Base-by-base conservation (phyloP, 1,140 invertebrate species). In the Drosophila sproati region DNA sequence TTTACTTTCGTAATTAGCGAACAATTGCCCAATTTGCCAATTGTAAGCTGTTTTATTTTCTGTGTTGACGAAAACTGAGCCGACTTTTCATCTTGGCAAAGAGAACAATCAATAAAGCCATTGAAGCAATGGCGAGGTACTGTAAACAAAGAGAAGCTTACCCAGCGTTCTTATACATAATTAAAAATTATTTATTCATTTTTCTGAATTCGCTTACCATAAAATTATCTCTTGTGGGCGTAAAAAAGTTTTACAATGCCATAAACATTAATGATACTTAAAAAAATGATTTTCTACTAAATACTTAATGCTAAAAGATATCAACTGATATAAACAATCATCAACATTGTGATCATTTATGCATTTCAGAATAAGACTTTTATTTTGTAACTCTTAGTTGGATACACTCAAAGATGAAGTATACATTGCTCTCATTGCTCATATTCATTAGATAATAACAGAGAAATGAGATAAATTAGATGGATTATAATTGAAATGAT, bases 21-120 rank as follows among this genome's bases (percentile, higher is more conserved):
- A 55, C 52, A 71, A 75, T 63, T 64, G 37, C 34, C 47, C 54
- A 51, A 75, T 75, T 71, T 64, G 47, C n/a, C 5, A 52, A 74
- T 41, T 62, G 61, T 51, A 62, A 75, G 7, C 32, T 5, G 56
- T 39, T 67, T 67, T 52, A 43, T 45, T 31, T 8, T 4, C 12
- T 31, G 7, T 20, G 20, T n/a, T 28, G 50, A 8, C 41, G 47
- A 39, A 60, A 54, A 8, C 51, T 34, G 54, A 28, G 34, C 37
- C 6, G 5, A 52, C 20, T 28, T 45, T 59, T 45, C 4, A 50
- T 12, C 31, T 45, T 45, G 4, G 43, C 57, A 45, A 60, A 8
- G 6, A 37, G 12, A 47, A 48, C 10, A 43, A 8, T n/a, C 4
- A 43, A 43, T 0, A 37, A 37, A 43, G 39, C 20, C 20, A 20